phyloP scores from a whole-genome alignment of 2,888 invertebrate species.

The Pegoplata infirma region DNA sequence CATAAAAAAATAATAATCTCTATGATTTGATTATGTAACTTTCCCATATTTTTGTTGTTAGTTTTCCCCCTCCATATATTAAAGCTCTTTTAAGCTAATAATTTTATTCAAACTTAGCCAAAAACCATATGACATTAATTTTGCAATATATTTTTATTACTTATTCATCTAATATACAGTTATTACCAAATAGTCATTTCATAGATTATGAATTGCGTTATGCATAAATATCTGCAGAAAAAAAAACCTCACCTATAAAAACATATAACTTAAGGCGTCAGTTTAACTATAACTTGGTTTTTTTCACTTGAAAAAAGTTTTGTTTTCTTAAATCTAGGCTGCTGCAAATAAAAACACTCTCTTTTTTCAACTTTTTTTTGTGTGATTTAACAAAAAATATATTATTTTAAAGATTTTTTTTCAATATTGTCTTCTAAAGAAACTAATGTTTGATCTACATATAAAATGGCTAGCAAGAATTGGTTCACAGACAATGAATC shows the following conservation, averaged over 20 bases:
- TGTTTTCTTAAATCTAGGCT: not conserved
- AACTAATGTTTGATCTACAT: not conserved
- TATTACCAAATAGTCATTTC: not conserved
- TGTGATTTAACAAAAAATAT: no score
- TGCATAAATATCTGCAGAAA: not conserved
- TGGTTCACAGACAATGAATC: not conserved
- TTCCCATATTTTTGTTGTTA: no score
- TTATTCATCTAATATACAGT: not conserved
- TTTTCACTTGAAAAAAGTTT: not conserved
- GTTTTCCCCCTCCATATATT: no score
- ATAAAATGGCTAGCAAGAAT: not conserved
- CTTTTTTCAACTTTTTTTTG: not conserved
- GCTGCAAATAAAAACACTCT: not conserved
- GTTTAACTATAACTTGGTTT: not conserved
- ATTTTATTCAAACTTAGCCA: no score
- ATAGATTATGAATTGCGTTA: not conserved
- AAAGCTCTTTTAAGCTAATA: no score
- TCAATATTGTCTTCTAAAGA: not conserved
- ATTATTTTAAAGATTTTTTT: not conserved
- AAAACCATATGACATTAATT: not conserved
- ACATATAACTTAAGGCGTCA: not conserved
- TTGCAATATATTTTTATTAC: not conserved
- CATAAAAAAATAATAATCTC: no score
- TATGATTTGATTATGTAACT: no score
- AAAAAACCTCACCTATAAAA: not conserved